These are phyloP conservation scores for Macquaria ambigua DNA, from an alignment of 2,113 vertebrate species.

Conservation along the genomic window DNA sequence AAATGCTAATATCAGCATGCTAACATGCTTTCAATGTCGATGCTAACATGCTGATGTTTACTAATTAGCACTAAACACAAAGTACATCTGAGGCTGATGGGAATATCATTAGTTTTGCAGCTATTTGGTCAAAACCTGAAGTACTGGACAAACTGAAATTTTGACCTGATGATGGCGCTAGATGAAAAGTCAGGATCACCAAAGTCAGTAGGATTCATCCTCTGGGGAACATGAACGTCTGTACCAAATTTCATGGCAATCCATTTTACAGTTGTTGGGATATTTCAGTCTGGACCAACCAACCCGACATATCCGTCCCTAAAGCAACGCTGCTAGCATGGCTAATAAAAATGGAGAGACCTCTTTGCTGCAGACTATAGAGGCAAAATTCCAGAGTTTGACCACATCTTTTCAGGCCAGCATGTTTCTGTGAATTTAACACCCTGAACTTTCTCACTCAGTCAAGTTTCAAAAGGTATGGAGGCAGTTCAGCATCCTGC, in stretches of 20 bases:
- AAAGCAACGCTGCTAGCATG: too few relatives aligned
- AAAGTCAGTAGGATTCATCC: background rate
- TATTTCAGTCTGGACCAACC: background rate
- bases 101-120: too few relatives aligned
- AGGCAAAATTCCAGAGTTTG: too few relatives aligned
- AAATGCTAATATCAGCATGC: background rate
- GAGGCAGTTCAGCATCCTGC: constrained; percentile 47
- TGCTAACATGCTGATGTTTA: too few relatives aligned
- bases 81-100: too few relatives aligned
- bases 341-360: background rate
- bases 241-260: background rate
- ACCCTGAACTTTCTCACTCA: background rate
- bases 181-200: too few relatives aligned
- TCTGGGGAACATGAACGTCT: background rate
- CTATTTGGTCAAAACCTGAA: too few relatives aligned
- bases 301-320: background rate
- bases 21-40: too few relatives aligned
- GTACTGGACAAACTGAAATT: too few relatives aligned
- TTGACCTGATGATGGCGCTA: too few relatives aligned
- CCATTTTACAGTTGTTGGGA: too few relatives aligned
- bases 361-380: background rate
- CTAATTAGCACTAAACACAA: too few relatives aligned
- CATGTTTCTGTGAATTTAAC: constrained; percentile 1
- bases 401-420: background rate
- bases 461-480: background rate